These are phyloP conservation scores for Sebastes kiyomatsui DNA, from an alignment of 2,797 vertebrate species.

Conservation along the genomic window DNA sequence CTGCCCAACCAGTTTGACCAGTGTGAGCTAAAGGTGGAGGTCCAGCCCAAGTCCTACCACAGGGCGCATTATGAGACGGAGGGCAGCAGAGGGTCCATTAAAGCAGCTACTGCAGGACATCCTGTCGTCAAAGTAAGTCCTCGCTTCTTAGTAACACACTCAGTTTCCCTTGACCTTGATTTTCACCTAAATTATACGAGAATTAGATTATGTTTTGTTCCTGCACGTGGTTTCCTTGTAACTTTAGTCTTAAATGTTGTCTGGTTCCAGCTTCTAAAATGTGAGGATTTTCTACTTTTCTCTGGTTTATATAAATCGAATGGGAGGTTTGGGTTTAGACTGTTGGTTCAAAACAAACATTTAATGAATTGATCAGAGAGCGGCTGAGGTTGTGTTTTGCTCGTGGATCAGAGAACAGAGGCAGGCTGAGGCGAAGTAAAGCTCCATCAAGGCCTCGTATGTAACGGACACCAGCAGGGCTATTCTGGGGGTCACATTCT, in stretches of 20 bases:
- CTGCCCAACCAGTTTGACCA: constrained; percentile 90
- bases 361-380: not conserved
- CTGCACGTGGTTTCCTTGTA: too few species aligned
- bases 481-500: constrained; percentile 67
- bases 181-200: too few species aligned
- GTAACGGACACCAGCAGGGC: constrained; percentile 74
- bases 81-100: constrained; percentile 95
- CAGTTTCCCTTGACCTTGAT: too few species aligned
- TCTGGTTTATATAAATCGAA: too few species aligned
- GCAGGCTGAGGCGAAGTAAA: constrained; percentile 29
- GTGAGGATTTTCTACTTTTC: too few species aligned
- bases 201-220: too few species aligned
- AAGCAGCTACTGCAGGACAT: constrained; percentile 89
- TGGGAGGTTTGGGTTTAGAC: too few species aligned
- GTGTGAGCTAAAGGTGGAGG: constrained; percentile 93
- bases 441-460: constrained; percentile 60
- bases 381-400: not conserved
- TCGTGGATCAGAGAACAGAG: constrained; percentile 48
- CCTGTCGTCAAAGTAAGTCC: constrained; percentile 90
- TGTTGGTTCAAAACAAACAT: too few species aligned
- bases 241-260: too few species aligned
- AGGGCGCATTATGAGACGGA: constrained; percentile 98
- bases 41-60: constrained; percentile 94
- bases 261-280: too few species aligned
- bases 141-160: not conserved